These are phyloP conservation scores for Spea multiplicata DNA, from an alignment of 2,113 vertebrate genomes.

Conservation along the genomic window DNA sequence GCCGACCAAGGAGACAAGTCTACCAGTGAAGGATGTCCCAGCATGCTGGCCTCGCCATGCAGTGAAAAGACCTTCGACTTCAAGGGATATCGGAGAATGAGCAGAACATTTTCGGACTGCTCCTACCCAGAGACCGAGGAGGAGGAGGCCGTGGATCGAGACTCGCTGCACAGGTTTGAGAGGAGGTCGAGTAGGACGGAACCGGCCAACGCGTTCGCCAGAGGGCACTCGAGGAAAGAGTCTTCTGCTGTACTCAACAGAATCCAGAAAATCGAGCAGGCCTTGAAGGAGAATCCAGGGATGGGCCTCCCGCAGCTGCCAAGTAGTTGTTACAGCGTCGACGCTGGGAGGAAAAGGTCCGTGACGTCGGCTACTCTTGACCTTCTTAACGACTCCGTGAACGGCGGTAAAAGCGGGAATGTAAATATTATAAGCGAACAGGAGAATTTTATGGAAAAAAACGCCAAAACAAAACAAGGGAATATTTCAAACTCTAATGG, in stretches of 20 bases:
- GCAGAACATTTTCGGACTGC: constrained; percentile 92
- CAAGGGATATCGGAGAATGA: constrained; percentile 90
- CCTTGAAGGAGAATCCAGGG: constrained; percentile 87
- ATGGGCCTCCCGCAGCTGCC: constrained; percentile 84
- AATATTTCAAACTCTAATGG: constrained; percentile 65
- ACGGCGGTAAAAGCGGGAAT: constrained; percentile 71
- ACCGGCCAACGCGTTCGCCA: constrained; percentile 69
- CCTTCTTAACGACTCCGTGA: constrained; percentile 66
- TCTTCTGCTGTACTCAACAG: constrained; percentile 90
- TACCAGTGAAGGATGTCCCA: constrained; percentile 86
- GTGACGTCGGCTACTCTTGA: constrained; percentile 70
- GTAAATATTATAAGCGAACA: constrained; percentile 74
- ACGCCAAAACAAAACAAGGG: constrained; percentile 71
- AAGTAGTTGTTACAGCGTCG: constrained; percentile 91
- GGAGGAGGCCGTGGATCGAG: constrained; percentile 75
- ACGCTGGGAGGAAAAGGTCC: constrained; percentile 78
- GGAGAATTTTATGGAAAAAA: constrained; percentile 72
- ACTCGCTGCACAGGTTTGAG: constrained; percentile 76
- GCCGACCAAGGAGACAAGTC: constrained; percentile 69
- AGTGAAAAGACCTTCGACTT: constrained; percentile 93
- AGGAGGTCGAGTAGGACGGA: constrained; percentile 78
- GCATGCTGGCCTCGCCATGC: constrained; percentile 85
- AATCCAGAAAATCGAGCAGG: constrained; percentile 97
- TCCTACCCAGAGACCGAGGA: constrained; percentile 90
- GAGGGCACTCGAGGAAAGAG: constrained; percentile 80